Evolutionary conservation across 2,113 vertebrate genomes (phyloP).

Genomic region (Clarias batrachus): DNA sequence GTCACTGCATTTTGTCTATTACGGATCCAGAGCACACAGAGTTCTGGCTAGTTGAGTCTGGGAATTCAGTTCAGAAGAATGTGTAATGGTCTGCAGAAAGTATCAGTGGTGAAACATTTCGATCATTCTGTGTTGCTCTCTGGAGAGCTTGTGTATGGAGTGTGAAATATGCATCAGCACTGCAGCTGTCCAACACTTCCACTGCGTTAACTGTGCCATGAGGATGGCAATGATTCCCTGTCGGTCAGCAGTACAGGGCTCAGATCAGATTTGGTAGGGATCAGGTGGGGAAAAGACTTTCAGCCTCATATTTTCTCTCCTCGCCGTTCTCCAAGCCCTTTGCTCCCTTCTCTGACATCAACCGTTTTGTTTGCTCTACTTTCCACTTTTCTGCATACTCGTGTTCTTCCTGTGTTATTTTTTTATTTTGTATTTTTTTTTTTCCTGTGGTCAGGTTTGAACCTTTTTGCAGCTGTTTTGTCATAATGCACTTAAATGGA

Average conservation of each 20-base stretch:
- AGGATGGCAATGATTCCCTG: conserved; percentile 58
- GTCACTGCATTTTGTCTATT: conserved; percentile 24
- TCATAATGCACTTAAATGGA: conserved; percentile 64
- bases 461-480: conserved; percentile 67
- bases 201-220: conserved; percentile 40
- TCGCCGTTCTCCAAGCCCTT: conserved; percentile 36
- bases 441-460: conserved; percentile 61
- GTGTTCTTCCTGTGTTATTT: conserved; percentile 25
- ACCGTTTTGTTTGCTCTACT: conserved; percentile 64
- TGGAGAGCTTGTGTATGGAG: conserved; percentile 23
- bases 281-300: conserved; percentile 64
- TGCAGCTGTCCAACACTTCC: conserved; percentile 34
- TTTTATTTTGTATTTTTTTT: too few species aligned
- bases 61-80: conserved; percentile 8
- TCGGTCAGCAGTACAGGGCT: conserved; percentile 65
- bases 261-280: conserved; percentile 60
- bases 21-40: not conserved
- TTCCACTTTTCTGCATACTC: conserved; percentile 59
- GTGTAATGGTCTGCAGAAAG: conserved; percentile 24
- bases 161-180: conserved; percentile 42
- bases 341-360: conserved; percentile 59
- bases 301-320: conserved; percentile 38
- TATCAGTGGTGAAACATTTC: conserved; percentile 20
- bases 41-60: conserved; percentile 10
- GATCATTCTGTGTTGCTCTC: conserved; percentile 28